Base-by-base conservation (phyloP, 1,140 invertebrate species). In the Drosophila insularis region DNA sequence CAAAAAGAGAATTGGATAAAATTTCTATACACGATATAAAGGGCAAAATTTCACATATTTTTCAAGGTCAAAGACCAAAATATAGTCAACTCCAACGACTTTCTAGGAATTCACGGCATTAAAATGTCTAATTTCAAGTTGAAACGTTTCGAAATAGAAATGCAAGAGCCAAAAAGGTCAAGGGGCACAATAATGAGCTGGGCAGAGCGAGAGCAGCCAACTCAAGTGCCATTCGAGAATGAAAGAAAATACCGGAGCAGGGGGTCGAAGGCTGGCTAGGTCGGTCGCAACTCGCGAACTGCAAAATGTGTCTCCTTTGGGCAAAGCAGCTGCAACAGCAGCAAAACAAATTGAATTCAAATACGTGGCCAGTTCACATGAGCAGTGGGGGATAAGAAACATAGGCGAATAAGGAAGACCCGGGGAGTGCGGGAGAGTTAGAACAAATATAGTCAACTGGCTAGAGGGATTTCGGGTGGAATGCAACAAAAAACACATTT, bases 291-390 rank as follows among this genome's bases (percentile, higher is more conserved):
- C 4, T 27, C 27, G 43, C 43, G 43, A 50, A 2, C 19, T 21
- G 21, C 43, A 50, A 50, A 50, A 21, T 21, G 17, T 50, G 43
- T 50, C 43, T 50, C 43, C 43, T 50, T 50, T 50, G 43, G 43
- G 43, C 43, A 11, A 50, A 46, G 43, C 43, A 46, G 43, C 40
- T 0, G 5, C 43, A 43, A 6, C 72, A 74, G 65, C 64, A 50
- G 43, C 43, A 17, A 8, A 17, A 74, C 69, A 78, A 86, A 86
- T 89, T 87, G 80, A 89, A 87, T 87, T 81, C 82, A 86, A 87
- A 86, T 82, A 79, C 71, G 68, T 71, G 67, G 81, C 81, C 68
- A 66, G 66, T 63, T 71, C 73, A 64, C 73, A 67, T 84, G 72
- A 67, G 75, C 37, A 65, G 68, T 40, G 67, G 55, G 46, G 68